A percentile compares a stretch with the other conserved stretches of the same genome.
Conservation (phyloP, 2,797 vertebrate genomes). For the Loris lydekkerianus region DNA sequence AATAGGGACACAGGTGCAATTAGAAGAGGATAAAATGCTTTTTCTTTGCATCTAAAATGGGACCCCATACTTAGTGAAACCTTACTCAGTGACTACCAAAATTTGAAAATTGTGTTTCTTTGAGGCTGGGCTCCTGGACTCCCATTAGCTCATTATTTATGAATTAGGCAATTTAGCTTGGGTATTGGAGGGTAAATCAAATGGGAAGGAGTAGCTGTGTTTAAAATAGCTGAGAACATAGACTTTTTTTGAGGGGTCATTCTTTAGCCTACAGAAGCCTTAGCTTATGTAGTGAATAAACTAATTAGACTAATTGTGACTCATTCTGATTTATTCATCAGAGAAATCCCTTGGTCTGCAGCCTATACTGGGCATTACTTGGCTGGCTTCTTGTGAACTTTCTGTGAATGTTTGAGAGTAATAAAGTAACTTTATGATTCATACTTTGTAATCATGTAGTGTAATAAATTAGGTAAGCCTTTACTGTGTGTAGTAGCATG, state of each 20-base stretch:
- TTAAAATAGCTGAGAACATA: not conserved
- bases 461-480: not conserved
- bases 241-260: not conserved
- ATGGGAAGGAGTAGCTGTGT: not conserved
- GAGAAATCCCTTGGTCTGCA: not conserved
- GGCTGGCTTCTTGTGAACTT: slow-evolving; percentile 18
- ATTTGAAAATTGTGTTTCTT: not conserved
- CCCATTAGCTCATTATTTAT: not conserved
- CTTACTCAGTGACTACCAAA: not conserved
- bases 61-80: not conserved
- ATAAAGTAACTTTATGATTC: not conserved
- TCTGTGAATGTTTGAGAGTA: not conserved
- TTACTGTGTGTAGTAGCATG: not conserved
- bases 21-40: not conserved
- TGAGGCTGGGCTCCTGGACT: not conserved
- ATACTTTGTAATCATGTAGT: not conserved
- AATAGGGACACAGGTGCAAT: not conserved
- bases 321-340: not conserved
- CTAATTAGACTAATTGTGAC: not conserved
- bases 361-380: not conserved
- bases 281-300: not conserved
- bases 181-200: not conserved
- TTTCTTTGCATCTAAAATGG: not conserved
- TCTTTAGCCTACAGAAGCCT: not conserved
- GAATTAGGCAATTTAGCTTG: not conserved